Conservation (phyloP, 1,140 invertebrate species). For the Apis dorsata region DNA sequence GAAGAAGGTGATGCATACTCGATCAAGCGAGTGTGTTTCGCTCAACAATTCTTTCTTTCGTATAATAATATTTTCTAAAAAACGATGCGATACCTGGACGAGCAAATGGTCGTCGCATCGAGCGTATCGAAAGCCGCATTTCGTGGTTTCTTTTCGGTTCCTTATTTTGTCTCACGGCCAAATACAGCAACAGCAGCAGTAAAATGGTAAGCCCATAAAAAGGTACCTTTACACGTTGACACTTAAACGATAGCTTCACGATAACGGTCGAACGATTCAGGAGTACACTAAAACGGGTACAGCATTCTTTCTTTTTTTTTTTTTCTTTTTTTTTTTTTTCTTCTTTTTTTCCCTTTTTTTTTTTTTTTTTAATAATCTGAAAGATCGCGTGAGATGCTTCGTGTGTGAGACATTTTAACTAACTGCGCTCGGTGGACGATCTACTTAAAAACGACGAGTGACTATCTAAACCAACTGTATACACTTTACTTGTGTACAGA, state of each 20-base stretch:
- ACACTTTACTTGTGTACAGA: not conserved
- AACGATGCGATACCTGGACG: not conserved
- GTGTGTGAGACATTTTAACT: constrained; percentile 12
- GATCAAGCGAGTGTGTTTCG: not conserved
- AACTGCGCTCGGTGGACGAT: constrained; percentile 17
- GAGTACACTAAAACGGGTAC: constrained; percentile 36
- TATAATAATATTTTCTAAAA: not conserved
- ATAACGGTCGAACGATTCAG: constrained; percentile 31
- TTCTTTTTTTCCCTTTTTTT: not conserved
- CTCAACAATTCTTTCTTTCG: not conserved
- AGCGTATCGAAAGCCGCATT: not conserved
- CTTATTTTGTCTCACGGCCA: too few species aligned
- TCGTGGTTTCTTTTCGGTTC: constrained; percentile 27
- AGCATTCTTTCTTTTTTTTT: constrained; percentile 23
- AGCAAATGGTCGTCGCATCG: not conserved
- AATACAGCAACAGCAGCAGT: not conserved
- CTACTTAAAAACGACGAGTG: constrained; percentile 18
- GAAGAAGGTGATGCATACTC: not conserved
- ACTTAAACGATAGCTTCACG: constrained; percentile 30
- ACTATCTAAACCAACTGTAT: constrained; percentile 20
- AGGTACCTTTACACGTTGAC: constrained; percentile 32
- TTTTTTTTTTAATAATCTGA: constrained; percentile 40
- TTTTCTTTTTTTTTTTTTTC: not conserved
- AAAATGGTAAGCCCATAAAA: constrained; percentile 11
- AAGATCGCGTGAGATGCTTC: constrained; percentile 57